Evolutionary conservation across 2,113 vertebrate genomes (phyloP).

Genomic region (Lepisosteus oculatus): DNA sequence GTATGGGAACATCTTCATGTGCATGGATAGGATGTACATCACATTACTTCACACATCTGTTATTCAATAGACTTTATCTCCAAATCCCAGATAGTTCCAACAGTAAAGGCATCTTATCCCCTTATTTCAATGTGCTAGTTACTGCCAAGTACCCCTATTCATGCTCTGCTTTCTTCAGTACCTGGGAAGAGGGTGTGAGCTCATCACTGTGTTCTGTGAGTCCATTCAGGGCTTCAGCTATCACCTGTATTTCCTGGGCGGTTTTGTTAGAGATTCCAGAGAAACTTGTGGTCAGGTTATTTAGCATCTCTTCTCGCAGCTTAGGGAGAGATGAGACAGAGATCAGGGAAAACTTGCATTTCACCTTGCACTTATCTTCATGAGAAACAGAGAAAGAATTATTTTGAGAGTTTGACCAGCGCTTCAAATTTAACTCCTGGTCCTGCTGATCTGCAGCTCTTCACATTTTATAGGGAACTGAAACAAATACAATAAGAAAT

Average conservation of each 20-base stretch:
- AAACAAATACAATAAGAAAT: no score
- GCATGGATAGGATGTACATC: not conserved
- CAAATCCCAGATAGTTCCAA: not conserved
- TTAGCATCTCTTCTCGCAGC: conserved; percentile 80
- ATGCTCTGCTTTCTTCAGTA: conserved; percentile 38
- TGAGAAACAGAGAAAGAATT: no score
- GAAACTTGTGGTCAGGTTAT: conserved; percentile 64
- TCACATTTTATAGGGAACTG: no score
- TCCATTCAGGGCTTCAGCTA: conserved; percentile 76
- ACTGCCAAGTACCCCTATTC: no score
- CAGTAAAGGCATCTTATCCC: not conserved
- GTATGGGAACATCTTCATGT: no score
- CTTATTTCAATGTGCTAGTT: no score
- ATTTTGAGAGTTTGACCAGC: no score
- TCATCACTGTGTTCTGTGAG: conserved; percentile 72
- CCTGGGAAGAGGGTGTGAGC: conserved; percentile 75
- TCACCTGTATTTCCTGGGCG: conserved; percentile 66
- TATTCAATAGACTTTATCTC: not conserved
- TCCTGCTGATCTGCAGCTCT: no score
- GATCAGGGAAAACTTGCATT: no score
- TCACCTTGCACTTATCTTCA: no score
- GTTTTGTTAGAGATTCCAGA: conserved; percentile 53
- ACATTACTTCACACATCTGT: not conserved
- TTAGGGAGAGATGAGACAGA: conserved; percentile 39
- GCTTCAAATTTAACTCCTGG: no score